Percentiles rank a stretch among this genome's conserved stretches.
Evolutionary conservation across 2,888 invertebrate genomes (phyloP).

Genomic region (Mesorhabditis spiculigera): DNA sequence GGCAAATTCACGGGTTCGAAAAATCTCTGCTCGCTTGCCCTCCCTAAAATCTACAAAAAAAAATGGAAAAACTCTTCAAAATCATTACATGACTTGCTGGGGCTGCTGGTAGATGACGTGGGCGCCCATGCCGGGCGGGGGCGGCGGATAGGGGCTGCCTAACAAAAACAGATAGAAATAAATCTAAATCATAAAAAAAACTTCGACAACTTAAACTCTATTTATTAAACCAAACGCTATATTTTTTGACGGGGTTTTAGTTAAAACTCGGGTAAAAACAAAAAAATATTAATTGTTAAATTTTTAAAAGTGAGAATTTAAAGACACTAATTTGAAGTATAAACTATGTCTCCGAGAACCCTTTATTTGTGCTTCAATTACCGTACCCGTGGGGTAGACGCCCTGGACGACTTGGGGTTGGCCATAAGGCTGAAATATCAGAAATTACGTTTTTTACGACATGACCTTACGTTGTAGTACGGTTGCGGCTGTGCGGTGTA

Average conservation of each 20-base stretch:
- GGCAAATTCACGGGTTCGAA: not conserved
- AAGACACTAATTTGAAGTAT: too few species aligned
- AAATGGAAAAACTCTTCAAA: not conserved
- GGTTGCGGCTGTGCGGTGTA: not conserved
- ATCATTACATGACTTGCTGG: not conserved
- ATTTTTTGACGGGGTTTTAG: too few species aligned
- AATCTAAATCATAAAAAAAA: too few species aligned
- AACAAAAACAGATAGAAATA: too few species aligned
- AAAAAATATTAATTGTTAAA: too few species aligned
- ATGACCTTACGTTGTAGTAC: not conserved
- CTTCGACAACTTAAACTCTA: not conserved
- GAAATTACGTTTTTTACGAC: too few species aligned
- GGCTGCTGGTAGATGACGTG: constrained; percentile 4
- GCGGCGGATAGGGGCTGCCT: constrained; percentile 1
- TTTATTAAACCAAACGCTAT: too few species aligned
- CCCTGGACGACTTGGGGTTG: not conserved
- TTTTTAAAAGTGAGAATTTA: too few species aligned
- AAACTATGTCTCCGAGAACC: too few species aligned
- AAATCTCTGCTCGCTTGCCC: not conserved
- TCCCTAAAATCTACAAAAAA: not conserved
- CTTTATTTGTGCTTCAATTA: not conserved
- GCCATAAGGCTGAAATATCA: not conserved
- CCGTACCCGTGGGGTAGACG: not conserved
- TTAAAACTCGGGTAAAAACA: too few species aligned
- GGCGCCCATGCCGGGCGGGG: not conserved